Evolutionary conservation across 2,113 vertebrate species (phyloP), one percentile per base, ranked within the genome.

Genomic region (Carettochelys insculpta): DNA sequence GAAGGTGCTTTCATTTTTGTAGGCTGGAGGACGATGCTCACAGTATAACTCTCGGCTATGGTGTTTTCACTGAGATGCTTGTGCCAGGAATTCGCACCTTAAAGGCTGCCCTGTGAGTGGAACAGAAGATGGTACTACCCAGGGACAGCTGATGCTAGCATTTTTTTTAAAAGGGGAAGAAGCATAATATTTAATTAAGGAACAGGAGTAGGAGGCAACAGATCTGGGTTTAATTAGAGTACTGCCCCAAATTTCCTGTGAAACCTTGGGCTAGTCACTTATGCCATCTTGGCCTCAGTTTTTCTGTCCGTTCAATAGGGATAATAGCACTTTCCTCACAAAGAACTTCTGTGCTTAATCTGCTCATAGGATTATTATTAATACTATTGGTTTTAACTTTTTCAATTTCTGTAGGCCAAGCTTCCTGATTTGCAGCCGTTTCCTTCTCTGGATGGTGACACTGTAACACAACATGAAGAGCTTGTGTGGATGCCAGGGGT

Each of bases 401-500:
- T 53, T 87, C 11, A 54, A 79, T 94, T 84, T 45, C 86, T 68
- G 5, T 96, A 99, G 99, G 99, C 99, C 90, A 99, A 99, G 94
- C 99, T 99, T 94, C 99, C 99, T 1, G 99, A 99, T 88, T 98
- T 99, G 95, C 99, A 99, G 95, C 99, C 99, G 0, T 99, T 99
- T 96, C 99, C 99, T 82, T 99, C 98, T 92, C 98, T 99, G 51
- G 98, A 98, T 80, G 98, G 98, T 76, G 99, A 99, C 90, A 94
- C 98, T 1, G 98, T 99, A 97, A 99, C 99, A 1, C 99, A 99
- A 92, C 99, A 99, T 86, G 99, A 99, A 93, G 99, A 99, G 75
- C 98, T 99, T 61, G 99, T 99, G 58, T 99, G 99, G 99, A 99
- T 99, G 98, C 99, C 99, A 0, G 99, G 99, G 80, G 99, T 99